Percentiles rank a stretch among this genome's conserved stretches.
phyloP scores from a whole-genome alignment of 2,113 vertebrate species.

The Nothoprocta perdicaria region DNA sequence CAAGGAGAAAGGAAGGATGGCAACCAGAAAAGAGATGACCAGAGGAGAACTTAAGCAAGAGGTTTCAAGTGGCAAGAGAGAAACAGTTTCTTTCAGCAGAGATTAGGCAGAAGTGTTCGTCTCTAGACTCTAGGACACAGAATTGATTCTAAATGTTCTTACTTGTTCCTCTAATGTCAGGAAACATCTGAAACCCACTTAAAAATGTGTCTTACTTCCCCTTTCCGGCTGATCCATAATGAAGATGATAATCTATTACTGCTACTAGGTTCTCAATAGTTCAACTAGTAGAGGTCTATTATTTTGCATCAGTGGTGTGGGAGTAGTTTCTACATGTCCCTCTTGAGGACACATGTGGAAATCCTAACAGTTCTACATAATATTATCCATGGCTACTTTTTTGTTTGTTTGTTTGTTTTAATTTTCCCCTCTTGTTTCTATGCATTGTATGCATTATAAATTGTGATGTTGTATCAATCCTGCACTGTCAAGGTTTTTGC shows the following conservation, averaged over 20 bases:
- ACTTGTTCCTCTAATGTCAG: not conserved
- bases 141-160: not conserved
- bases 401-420: not conserved
- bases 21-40: not conserved
- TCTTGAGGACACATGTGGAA: not conserved
- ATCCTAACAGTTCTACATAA: not conserved
- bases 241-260: not conserved
- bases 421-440: not conserved
- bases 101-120: not conserved
- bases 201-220: not conserved
- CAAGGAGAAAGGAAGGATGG: constrained; percentile 1
- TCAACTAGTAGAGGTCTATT: not conserved
- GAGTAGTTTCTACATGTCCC: not conserved
- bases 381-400: not conserved
- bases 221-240: not conserved
- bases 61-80: not conserved
- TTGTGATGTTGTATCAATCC: constrained; percentile 6
- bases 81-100: not conserved
- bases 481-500: constrained; percentile 45
- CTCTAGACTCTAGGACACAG: not conserved
- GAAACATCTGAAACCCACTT: not conserved
- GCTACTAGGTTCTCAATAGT: not conserved
- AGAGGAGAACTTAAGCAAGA: not conserved
- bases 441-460: not conserved
- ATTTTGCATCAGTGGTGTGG: not conserved